These are phyloP conservation scores for Drosophila histrio DNA, from an alignment of 2,888 invertebrate species.

Conservation along the genomic window DNA sequence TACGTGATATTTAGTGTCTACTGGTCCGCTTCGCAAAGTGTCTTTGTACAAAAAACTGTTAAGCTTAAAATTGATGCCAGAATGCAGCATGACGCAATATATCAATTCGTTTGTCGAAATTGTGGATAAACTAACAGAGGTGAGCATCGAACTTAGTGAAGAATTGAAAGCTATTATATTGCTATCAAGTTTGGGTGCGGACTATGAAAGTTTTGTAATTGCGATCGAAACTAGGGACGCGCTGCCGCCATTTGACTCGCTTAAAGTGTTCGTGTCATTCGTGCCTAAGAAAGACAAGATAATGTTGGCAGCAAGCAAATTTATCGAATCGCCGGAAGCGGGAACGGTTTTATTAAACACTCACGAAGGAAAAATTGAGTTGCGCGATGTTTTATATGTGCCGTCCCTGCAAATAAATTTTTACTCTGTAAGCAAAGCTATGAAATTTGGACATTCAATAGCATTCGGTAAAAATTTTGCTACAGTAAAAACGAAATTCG, in stretches of 20 bases:
- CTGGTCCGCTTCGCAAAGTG: too few species aligned
- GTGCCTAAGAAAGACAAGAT: not conserved
- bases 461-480: not conserved
- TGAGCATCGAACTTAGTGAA: too few species aligned
- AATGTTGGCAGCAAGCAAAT: not conserved
- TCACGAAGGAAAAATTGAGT: slow-evolving; percentile 12
- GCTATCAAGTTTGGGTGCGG: too few species aligned
- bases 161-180: too few species aligned
- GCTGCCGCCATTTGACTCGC: not conserved
- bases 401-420: slow-evolving; percentile 42
- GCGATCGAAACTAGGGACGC: too few species aligned
- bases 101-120: not conserved
- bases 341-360: slow-evolving; percentile 29
- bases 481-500: not conserved
- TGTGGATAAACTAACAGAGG: not conserved
- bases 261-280: not conserved
- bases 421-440: slow-evolving; percentile 42
- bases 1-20: too few species aligned
- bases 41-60: too few species aligned
- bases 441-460: not conserved
- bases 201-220: too few species aligned
- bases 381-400: slow-evolving; percentile 39
- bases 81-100: not conserved
- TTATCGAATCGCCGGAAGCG: slow-evolving; percentile 2
- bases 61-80: not conserved